Conservation (phyloP, 1,140 invertebrate species). For the Aethina tumida region DNA sequence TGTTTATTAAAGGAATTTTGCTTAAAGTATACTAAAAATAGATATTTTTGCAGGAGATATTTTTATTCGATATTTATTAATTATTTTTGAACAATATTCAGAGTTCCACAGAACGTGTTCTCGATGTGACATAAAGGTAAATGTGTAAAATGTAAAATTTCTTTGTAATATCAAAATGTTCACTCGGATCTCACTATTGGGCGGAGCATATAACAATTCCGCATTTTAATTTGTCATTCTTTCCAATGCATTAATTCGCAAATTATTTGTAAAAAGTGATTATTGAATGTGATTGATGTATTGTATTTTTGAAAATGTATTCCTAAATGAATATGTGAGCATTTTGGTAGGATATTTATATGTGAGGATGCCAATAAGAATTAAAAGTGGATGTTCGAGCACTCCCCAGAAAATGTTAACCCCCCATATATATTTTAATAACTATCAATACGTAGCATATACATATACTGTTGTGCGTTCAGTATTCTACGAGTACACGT, state of each 20-base stretch:
- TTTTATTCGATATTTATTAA: slow-evolving; percentile 21
- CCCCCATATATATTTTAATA: slow-evolving; percentile 31
- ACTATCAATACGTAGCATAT: slow-evolving; percentile 29
- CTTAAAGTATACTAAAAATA: slow-evolving; percentile 27
- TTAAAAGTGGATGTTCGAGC: slow-evolving; percentile 26
- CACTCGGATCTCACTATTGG: no score
- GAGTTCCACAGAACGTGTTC: slow-evolving; percentile 38
- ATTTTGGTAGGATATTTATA: no score
- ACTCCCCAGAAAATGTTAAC: slow-evolving; percentile 23
- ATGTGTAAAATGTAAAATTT: no score
- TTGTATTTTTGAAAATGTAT: no score
- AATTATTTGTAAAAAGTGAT: no score
- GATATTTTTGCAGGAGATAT: slow-evolving; percentile 29
- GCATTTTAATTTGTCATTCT: no score
- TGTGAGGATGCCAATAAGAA: slow-evolving; percentile 32
- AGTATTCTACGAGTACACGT: slow-evolving; percentile 39
- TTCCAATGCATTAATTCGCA: no score
- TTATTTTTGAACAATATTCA: slow-evolving; percentile 26
- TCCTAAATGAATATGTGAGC: no score
- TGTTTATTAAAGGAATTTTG: slow-evolving; percentile 25
- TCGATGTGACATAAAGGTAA: slow-evolving; percentile 37
- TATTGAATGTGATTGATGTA: no score
- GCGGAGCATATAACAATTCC: no score
- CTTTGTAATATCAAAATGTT: no score
- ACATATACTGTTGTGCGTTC: slow-evolving; percentile 27